Evolutionary conservation across 2,113 vertebrate genomes (phyloP).

Genomic region (Chaetura pelagica): DNA sequence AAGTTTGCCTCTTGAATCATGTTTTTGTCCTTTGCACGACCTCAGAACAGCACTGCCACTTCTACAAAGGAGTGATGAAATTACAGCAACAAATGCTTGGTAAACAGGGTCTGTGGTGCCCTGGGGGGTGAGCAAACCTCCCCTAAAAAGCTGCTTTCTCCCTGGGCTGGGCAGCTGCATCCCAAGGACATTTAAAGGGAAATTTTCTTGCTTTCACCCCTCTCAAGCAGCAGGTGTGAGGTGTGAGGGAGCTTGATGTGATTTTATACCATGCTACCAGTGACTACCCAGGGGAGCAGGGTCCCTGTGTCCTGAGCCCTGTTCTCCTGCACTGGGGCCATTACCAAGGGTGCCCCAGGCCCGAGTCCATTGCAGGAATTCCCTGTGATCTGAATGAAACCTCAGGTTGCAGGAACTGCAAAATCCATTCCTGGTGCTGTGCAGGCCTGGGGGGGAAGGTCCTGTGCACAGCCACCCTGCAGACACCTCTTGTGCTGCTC

Average conservation of each 20-base stretch:
- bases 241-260: background rate
- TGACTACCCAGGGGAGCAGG: accelerated
- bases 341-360: background rate
- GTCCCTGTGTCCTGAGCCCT: background rate
- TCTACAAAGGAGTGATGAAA: background rate
- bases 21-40: background rate
- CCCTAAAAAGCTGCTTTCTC: accelerated
- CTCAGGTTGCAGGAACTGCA: background rate
- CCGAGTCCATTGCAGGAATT: background rate
- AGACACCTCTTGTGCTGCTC: accelerated
- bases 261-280: background rate
- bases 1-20: background rate
- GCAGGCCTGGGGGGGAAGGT: background rate
- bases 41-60: background rate
- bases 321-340: background rate
- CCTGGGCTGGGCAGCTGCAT: background rate
- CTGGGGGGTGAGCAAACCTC: accelerated
- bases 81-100: background rate
- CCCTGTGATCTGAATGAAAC: background rate
- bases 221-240: accelerated
- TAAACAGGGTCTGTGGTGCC: accelerated
- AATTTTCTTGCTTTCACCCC: background rate
- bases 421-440: background rate
- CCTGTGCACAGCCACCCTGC: background rate
- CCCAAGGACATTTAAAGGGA: background rate